phyloP scores from a whole-genome alignment of 2,797 vertebrate genomes.

The Pseudomugil gertrudae region DNA sequence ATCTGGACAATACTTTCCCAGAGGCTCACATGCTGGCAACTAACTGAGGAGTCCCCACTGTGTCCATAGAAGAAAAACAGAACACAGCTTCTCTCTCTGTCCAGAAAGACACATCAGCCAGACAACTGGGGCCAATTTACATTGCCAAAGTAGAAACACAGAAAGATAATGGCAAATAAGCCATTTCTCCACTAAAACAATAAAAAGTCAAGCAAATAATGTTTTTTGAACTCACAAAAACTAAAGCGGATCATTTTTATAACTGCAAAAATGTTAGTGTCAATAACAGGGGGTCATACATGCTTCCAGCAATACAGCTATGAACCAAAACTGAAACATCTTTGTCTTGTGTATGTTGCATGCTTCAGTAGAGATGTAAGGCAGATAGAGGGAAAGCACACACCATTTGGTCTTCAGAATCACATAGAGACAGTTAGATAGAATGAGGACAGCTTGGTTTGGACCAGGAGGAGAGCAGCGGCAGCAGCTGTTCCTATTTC shows the following conservation, averaged over 20 bases:
- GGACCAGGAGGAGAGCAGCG: conserved; percentile 47
- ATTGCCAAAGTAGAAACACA: conserved; percentile 55
- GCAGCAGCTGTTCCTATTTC: conserved; percentile 74
- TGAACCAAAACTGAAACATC: conserved; percentile 6
- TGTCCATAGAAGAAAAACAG: conserved; percentile 64
- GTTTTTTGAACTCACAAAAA: not conserved
- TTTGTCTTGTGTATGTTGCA: conserved; percentile 8
- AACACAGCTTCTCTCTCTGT: conserved; percentile 53
- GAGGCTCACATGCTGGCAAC: conserved; percentile 72
- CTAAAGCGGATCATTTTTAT: not conserved
- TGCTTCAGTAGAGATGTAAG: conserved; percentile 21
- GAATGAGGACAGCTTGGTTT: conserved; percentile 70
- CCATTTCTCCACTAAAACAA: not conserved
- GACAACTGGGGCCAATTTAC: conserved; percentile 69
- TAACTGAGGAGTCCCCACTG: conserved; percentile 62
- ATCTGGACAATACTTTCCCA: conserved; percentile 85
- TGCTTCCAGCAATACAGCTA: not conserved
- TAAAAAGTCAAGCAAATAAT: not conserved
- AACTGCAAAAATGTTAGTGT: too few species aligned
- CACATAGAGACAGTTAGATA: conserved; percentile 55
- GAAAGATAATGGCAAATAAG: conserved; percentile 49
- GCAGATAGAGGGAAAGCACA: conserved; percentile 8
- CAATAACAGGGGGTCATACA: not conserved
- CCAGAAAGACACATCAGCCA: conserved; percentile 76
- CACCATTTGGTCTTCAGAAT: conserved; percentile 30